These are phyloP conservation scores for Albula glossodonta DNA, from an alignment of 2,113 vertebrate genomes.

Conservation along the genomic window DNA sequence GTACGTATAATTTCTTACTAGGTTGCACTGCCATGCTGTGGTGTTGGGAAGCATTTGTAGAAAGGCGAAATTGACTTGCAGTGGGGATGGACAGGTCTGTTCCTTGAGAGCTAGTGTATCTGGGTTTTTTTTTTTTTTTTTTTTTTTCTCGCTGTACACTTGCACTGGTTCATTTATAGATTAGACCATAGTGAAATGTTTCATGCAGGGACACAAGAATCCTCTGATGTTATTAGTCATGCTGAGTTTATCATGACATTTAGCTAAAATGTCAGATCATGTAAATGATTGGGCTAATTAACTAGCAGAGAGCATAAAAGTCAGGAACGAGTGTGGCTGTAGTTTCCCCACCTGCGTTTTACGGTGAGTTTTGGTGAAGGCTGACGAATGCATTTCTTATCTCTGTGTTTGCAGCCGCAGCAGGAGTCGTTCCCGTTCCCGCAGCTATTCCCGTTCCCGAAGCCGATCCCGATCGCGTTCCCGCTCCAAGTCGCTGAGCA, in stretches of 20 bases:
- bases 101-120: background rate
- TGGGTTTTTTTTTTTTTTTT: background rate
- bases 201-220: no score
- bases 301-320: no score
- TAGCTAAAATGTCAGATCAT: no score
- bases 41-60: background rate
- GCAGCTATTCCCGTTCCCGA: constrained; percentile 70
- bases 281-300: no score
- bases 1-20: constrained; percentile 52
- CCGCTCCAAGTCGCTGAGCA: constrained; percentile 49
- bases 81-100: background rate
- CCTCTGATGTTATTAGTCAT: no score
- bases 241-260: no score
- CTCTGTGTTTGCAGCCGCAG: constrained; percentile 48
- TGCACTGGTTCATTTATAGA: no score
- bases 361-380: no score
- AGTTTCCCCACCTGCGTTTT: no score
- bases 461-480: constrained; percentile 56
- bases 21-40: background rate
- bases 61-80: background rate
- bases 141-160: background rate
- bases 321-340: background rate
- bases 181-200: no score
- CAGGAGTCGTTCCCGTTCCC: constrained; percentile 69
- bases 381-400: background rate